A percentile compares a stretch with the other conserved stretches of the same genome.
phyloP scores from a whole-genome alignment of 2,797 vertebrate genomes.

The Halcyon smyrnensis region DNA sequence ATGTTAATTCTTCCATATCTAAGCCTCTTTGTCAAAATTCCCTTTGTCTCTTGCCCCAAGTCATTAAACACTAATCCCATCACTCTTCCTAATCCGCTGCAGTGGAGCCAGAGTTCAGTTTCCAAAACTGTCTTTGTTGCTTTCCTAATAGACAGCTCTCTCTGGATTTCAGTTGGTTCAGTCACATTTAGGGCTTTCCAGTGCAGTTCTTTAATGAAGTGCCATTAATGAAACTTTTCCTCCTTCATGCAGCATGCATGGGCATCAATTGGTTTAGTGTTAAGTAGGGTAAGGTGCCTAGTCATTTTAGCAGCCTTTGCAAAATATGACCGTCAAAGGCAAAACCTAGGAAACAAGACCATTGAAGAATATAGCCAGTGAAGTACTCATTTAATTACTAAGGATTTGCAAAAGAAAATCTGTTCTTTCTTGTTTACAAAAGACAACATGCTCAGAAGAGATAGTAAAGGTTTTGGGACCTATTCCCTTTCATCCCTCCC shows the following conservation, averaged over 20 bases:
- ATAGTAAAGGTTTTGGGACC: conserved; percentile 84
- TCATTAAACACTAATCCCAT: conserved; percentile 99
- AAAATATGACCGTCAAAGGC: conserved; percentile 84
- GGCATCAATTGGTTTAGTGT: conserved; percentile 81
- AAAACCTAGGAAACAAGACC: conserved; percentile 82
- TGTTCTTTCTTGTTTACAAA: conserved; percentile 85
- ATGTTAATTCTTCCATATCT: conserved; percentile 99
- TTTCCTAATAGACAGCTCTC: conserved; percentile 85
- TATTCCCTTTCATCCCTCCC: conserved; percentile 45
- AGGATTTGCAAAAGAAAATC: conserved; percentile 87
- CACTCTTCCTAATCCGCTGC: conserved; percentile 97
- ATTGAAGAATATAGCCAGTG: conserved; percentile 76
- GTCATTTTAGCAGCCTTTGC: conserved; percentile 78
- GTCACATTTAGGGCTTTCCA: conserved; percentile 80
- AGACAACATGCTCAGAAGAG: conserved; percentile 86
- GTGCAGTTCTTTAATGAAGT: conserved; percentile 86
- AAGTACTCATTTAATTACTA: conserved; percentile 89
- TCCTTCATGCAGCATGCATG: conserved; percentile 77
- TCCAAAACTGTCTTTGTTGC: conserved; percentile 88
- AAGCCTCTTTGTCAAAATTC: conserved; percentile 99
- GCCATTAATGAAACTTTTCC: conserved; percentile 88
- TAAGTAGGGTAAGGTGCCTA: conserved; percentile 79
- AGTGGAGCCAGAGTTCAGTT: conserved; percentile 91
- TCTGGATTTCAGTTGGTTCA: conserved; percentile 81
- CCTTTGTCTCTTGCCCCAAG: conserved; percentile 99